phyloP scores from a whole-genome alignment of 2,888 invertebrate species.

The Drosophila pseudotakahashii region DNA sequence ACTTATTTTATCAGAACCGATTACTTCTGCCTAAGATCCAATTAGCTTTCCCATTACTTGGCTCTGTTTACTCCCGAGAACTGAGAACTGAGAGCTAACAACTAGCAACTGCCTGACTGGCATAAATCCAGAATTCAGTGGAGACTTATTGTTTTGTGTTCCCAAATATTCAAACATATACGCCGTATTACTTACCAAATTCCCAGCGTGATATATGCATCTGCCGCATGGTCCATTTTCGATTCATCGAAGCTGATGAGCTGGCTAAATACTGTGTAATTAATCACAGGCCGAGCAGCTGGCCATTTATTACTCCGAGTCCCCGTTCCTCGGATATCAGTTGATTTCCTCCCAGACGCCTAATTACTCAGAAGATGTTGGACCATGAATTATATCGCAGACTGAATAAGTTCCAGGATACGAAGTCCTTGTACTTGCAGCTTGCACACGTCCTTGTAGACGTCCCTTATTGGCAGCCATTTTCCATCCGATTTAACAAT shows the following conservation, averaged over 20 bases:
- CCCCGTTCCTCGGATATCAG: background rate
- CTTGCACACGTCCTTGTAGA: slow-evolving; percentile 18
- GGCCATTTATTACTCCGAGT: slow-evolving; percentile 45
- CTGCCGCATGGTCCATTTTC: slow-evolving; percentile 5
- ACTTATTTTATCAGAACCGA: background rate
- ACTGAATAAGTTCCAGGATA: background rate
- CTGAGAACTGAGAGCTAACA: background rate
- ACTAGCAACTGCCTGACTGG: slow-evolving; percentile 10
- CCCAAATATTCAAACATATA: background rate
- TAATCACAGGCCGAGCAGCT: slow-evolving; percentile 44
- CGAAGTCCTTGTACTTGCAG: background rate
- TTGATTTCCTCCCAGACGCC: slow-evolving; percentile 31
- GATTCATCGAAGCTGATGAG: slow-evolving; percentile 49
- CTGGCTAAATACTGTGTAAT: slow-evolving; percentile 44
- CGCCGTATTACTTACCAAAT: background rate
- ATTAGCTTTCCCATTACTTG: slow-evolving; percentile 6
- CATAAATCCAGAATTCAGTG: slow-evolving; percentile 6
- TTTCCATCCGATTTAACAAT: slow-evolving; percentile 49
- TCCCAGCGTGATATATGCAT: slow-evolving; percentile 29
- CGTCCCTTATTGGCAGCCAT: slow-evolving; percentile 21
- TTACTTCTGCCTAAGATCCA: background rate
- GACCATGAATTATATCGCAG: slow-evolving; percentile 48
- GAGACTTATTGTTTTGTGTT: slow-evolving; percentile 3
- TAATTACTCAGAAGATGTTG: slow-evolving; percentile 52
- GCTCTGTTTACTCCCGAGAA: background rate